These are phyloP conservation scores for Alcis repandata DNA, from an alignment of 2,888 invertebrate species.

Conservation along the genomic window DNA sequence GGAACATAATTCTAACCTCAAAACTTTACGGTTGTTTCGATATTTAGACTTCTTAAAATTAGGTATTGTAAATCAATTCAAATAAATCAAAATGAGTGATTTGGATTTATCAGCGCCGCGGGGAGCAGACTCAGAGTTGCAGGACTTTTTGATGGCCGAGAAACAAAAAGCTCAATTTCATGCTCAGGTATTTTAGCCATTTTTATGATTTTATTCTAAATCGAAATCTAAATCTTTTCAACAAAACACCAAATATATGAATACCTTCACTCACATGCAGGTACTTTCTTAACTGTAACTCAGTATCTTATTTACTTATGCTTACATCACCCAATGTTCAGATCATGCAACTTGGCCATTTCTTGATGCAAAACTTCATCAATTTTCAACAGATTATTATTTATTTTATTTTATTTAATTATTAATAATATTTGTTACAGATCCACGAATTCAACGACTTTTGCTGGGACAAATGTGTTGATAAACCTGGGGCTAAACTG, in stretches of 20 bases:
- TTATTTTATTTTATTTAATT: too few relatives aligned
- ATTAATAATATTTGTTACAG: conserved; percentile 82
- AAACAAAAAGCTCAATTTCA: conserved; percentile 96
- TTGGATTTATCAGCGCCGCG: conserved; percentile 75
- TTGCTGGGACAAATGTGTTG: conserved; percentile 98
- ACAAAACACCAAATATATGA: neutral
- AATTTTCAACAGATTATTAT: too few relatives aligned
- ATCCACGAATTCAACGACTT: conserved; percentile 97
- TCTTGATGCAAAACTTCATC: neutral
- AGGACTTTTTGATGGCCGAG: conserved; percentile 93
- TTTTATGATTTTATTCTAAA: conserved; percentile 23
- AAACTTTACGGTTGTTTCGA: neutral
- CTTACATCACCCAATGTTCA: conserved; percentile 24
- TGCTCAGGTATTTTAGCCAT: conserved; percentile 89
- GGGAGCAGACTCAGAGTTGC: conserved; percentile 90
- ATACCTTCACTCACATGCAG: too few relatives aligned
- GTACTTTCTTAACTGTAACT: neutral
- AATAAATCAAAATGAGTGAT: conserved; percentile 66
- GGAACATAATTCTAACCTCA: neutral
- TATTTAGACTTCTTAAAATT: neutral
- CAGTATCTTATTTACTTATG: conserved; percentile 30
- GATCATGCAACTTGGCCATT: neutral
- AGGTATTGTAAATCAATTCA: neutral
- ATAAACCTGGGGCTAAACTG: conserved; percentile 94
- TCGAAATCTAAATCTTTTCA: neutral